Conservation (phyloP, 2,113 vertebrate species). For the Puffinus mauretanicus region DNA sequence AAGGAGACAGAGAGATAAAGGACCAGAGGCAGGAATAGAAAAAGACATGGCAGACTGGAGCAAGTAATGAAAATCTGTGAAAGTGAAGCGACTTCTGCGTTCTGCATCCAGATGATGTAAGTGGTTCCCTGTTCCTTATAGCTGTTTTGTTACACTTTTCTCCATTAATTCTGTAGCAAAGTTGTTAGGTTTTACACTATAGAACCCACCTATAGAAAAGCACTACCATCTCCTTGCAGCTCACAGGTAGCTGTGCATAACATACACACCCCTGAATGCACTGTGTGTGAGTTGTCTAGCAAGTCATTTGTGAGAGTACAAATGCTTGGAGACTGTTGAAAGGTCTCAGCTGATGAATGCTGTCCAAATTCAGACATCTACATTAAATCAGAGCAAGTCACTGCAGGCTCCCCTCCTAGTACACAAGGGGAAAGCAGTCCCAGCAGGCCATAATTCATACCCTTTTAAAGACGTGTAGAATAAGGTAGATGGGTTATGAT, state of each 20-base stretch:
- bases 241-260: background rate
- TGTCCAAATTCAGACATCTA: background rate
- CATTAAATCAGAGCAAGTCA: background rate
- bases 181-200: background rate
- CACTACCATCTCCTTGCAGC: background rate
- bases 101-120: background rate
- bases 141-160: background rate
- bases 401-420: background rate
- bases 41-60: background rate
- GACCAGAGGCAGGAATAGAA: background rate
- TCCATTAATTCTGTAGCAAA: background rate
- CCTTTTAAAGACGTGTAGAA: background rate
- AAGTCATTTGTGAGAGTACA: background rate
- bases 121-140: background rate
- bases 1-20: background rate
- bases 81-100: background rate
- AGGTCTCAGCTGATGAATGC: background rate
- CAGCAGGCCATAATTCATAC: background rate
- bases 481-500: background rate
- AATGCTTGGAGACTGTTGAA: background rate
- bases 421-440: accelerated
- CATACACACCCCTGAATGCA: background rate
- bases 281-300: accelerated
- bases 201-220: background rate
- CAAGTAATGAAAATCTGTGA: background rate